A percentile compares a stretch with the other conserved stretches of the same genome.
phyloP scores from a whole-genome alignment of 2,113 vertebrate genomes.

The Epinephelus cyanopodus region DNA sequence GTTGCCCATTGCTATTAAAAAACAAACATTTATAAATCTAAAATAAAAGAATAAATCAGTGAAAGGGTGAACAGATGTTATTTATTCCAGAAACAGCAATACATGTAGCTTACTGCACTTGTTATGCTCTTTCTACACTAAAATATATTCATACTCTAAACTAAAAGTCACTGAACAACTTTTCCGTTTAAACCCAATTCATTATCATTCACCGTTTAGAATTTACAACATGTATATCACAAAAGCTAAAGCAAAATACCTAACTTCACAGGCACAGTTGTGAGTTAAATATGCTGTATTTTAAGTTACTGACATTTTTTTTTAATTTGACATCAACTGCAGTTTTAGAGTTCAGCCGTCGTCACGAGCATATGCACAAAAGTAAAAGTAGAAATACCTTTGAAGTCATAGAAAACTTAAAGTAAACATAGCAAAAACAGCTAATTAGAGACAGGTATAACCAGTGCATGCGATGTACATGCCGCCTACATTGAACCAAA shows the following conservation, averaged over 20 bases:
- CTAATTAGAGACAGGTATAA: not conserved
- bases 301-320: not conserved
- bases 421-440: not conserved
- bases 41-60: not conserved
- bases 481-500: not conserved
- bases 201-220: not conserved
- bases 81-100: conserved; percentile 13
- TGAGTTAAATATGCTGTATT: not conserved
- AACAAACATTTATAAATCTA: too few relatives aligned
- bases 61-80: not conserved
- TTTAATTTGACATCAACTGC: not conserved
- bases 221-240: not conserved
- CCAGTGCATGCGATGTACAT: not conserved
- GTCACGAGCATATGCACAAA: not conserved
- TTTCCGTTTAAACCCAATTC: not conserved
- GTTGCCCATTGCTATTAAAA: too few relatives aligned
- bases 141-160: not conserved
- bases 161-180: not conserved
- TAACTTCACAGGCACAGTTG: not conserved
- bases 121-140: not conserved
- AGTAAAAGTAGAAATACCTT: not conserved
- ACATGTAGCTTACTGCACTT: not conserved
- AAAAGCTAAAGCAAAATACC: not conserved
- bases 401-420: not conserved
- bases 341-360: not conserved